phyloP scores from a whole-genome alignment of 2,888 invertebrate species.

The Drosophila mettleri region DNA sequence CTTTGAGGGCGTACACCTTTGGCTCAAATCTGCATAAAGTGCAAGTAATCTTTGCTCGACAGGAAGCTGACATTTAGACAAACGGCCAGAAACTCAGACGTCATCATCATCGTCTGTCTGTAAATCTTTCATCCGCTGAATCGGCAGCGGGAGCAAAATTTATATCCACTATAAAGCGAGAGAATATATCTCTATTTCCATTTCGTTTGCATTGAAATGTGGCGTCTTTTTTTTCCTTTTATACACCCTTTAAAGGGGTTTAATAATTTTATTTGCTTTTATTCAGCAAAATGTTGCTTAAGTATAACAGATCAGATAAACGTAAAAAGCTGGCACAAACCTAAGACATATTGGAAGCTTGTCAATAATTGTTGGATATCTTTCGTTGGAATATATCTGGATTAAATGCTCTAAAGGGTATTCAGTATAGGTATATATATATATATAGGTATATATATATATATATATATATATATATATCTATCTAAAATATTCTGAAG shows the following conservation, averaged over 20 bases:
- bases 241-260: neutral
- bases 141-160: slow-evolving; percentile 39
- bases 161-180: slow-evolving; percentile 29
- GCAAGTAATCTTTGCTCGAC: slow-evolving; percentile 69
- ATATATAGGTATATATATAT: too few species aligned
- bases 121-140: slow-evolving; percentile 78
- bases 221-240: slow-evolving; percentile 29
- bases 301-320: too few species aligned
- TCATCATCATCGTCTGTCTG: slow-evolving; percentile 55
- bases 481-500: neutral
- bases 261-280: neutral
- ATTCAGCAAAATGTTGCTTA: neutral
- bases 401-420: too few species aligned
- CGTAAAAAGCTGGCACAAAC: too few species aligned
- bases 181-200: slow-evolving; percentile 81
- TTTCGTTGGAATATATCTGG: too few species aligned
- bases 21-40: slow-evolving; percentile 64
- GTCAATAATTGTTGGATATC: too few species aligned
- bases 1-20: slow-evolving; percentile 54
- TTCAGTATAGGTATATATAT: too few species aligned
- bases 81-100: slow-evolving; percentile 63
- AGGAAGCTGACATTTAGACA: slow-evolving; percentile 78
- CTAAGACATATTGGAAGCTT: too few species aligned
- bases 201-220: slow-evolving; percentile 74
- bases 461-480: neutral